phyloP scores from a whole-genome alignment of 2,113 vertebrate genomes.

The Esox niger region DNA sequence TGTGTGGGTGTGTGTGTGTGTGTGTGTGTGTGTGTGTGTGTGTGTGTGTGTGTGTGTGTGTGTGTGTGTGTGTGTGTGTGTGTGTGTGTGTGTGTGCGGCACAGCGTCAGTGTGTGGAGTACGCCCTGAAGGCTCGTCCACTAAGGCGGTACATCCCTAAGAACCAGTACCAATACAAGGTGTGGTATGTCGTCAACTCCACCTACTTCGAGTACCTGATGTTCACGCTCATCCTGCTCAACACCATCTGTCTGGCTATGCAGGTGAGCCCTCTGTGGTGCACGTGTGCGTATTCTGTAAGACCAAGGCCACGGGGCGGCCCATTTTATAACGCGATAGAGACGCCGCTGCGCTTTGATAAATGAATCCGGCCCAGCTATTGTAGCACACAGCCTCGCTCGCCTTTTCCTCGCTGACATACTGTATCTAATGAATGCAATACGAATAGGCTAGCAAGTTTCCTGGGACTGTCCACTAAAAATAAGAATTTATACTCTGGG shows the following conservation, averaged over 20 bases:
- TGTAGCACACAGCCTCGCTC: no score
- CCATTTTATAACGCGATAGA: no score
- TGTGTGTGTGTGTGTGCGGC: constrained; percentile 14
- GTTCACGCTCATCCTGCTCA: constrained; percentile 97
- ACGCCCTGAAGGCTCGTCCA: constrained; percentile 94
- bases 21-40: constrained; percentile 13
- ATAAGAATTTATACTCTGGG: no score
- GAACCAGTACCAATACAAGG: constrained; percentile 98
- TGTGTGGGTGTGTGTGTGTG: neutral
- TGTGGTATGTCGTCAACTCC: constrained; percentile 99
- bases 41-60: constrained; percentile 10
- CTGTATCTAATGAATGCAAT: no score
- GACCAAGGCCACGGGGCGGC: no score
- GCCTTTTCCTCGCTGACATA: no score
- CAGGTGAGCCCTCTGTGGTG: constrained; percentile 77
- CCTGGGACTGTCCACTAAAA: no score
- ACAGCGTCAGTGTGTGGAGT: constrained; percentile 97
- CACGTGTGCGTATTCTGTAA: constrained; percentile 2
- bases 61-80: neutral
- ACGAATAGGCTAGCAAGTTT: no score
- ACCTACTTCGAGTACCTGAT: constrained; percentile 99
- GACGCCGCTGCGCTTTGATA: no score
- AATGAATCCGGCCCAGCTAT: no score
- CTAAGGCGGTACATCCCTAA: constrained; percentile 95
- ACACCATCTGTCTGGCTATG: constrained; percentile 99